Base-by-base conservation (phyloP, 1,140 invertebrate genomes). In the Lerema accius region DNA sequence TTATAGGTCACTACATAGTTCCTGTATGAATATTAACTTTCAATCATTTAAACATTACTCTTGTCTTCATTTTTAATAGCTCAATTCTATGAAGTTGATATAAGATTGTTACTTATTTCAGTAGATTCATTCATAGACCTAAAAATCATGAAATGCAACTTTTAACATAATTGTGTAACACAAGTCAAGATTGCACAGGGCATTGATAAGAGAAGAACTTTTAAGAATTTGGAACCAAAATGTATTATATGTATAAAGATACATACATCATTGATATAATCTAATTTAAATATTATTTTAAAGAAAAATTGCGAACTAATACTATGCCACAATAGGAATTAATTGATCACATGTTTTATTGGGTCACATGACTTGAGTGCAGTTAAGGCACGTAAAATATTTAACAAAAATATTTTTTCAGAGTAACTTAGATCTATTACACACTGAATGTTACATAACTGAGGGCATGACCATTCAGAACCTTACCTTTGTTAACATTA, bases 371-470 rank as follows among this genome's bases (percentile, higher is more conserved):
- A 88, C 76, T 73, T 50, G 23, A 68, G 59, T 74, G 63, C 71
- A 80, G 55, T 68, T 69, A 49, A 17, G 74, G 63, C 51, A 68
- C 35, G 59, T 42, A 69, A 65, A 67, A 35, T 63, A 66, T 62
- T 72, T 68, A 42, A 50, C 19, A 45, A 58, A 59, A 67, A 49
- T 39, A 50, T 28, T 49, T 62, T 61, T 56, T 58, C 15, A 46
- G 23, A 56, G 43, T 73, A 76, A 65, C 42, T 63, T 59, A 66
- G 63, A 69, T 69, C 65, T 58, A 74, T 71, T 76, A 67, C 71
- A 68, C 68, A 76, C 70, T 78, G 61, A 80, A 82, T 83, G 88
- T 91, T 91, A 91, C 89, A 91, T 91, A 91, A 91, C 89, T 86
- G 76, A 85, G 80, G 75, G 77, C 80, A 85, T 82, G 79, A 80